Evolutionary conservation across 1,140 invertebrate species (phyloP).

Genomic region (Rhopalosiphum maidis): DNA sequence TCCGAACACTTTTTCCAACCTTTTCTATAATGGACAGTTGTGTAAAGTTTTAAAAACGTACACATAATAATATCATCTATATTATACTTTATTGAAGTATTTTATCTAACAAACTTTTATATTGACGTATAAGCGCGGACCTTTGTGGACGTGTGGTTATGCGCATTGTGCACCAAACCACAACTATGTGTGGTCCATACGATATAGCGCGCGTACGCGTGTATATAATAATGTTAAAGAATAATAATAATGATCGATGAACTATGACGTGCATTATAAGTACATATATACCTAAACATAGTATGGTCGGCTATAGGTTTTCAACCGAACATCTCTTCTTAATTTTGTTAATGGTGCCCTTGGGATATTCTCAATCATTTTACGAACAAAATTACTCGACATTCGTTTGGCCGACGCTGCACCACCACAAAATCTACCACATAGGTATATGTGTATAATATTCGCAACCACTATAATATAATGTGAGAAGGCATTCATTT

Average conservation of each 20-base stretch:
- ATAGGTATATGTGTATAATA: not conserved
- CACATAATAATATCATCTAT: not conserved
- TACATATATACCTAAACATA: not conserved
- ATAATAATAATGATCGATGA: constrained; percentile 42
- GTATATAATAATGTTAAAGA: constrained; percentile 2
- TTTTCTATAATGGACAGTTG: not conserved
- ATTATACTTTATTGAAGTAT: not conserved
- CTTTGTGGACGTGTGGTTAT: not conserved
- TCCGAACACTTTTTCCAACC: not conserved
- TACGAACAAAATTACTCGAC: constrained; percentile 19
- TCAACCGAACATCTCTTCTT: constrained; percentile 14
- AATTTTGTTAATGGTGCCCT: constrained; percentile 18
- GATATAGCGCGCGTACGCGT: not conserved
- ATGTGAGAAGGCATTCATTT: not conserved
- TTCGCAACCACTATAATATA: not conserved
- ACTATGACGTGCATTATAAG: not conserved
- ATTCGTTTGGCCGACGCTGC: not conserved
- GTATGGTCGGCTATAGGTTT: not conserved
- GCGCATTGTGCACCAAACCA: not conserved
- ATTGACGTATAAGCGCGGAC: not conserved
- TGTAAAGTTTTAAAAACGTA: constrained; percentile 6
- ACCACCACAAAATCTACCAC: not conserved
- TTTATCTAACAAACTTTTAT: constrained; percentile 12
- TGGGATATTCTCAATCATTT: constrained; percentile 32
- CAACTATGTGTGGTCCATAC: not conserved